Percentiles rank a stretch among this genome's conserved stretches.
These are phyloP conservation scores for Anthophora plumipes DNA, from an alignment of 2,888 invertebrate genomes.

Conservation along the genomic window DNA sequence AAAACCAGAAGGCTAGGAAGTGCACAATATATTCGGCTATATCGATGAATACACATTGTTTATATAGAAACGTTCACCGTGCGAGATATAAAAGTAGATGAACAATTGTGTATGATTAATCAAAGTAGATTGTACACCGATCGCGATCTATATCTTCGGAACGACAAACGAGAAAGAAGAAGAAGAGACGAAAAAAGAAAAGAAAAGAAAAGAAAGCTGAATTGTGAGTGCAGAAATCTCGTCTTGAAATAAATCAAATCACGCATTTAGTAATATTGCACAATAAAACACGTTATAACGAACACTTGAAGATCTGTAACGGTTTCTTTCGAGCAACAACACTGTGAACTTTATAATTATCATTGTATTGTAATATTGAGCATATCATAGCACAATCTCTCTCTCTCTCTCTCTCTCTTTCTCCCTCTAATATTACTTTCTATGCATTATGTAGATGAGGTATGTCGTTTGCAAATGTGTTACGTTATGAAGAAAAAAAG, in stretches of 20 bases:
- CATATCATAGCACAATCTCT: slow-evolving; percentile 21
- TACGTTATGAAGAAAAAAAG: neutral
- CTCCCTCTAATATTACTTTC: slow-evolving; percentile 22
- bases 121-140: slow-evolving; percentile 4
- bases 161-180: neutral
- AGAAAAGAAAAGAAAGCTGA: neutral
- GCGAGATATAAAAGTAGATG: slow-evolving; percentile 3
- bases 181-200: too few relatives aligned
- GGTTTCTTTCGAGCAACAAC: slow-evolving; percentile 26
- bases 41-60: slow-evolving; percentile 11
- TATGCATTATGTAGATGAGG: slow-evolving; percentile 34
- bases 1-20: neutral
- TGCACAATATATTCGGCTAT: slow-evolving; percentile 20
- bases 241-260: slow-evolving; percentile 25
- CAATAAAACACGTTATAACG: slow-evolving; percentile 23
- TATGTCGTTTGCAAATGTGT: slow-evolving; percentile 16
- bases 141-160: neutral
- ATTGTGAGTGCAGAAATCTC: slow-evolving; percentile 18
- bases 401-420: too few relatives aligned
- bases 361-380: slow-evolving; percentile 37
- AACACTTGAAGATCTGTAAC: slow-evolving; percentile 28
- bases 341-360: slow-evolving; percentile 15
- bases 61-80: slow-evolving; percentile 8
- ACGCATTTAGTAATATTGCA: slow-evolving; percentile 34
- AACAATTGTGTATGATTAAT: slow-evolving; percentile 24